Evolutionary conservation across 2,113 vertebrate species (phyloP).

Genomic region (Fregetta grallaria): DNA sequence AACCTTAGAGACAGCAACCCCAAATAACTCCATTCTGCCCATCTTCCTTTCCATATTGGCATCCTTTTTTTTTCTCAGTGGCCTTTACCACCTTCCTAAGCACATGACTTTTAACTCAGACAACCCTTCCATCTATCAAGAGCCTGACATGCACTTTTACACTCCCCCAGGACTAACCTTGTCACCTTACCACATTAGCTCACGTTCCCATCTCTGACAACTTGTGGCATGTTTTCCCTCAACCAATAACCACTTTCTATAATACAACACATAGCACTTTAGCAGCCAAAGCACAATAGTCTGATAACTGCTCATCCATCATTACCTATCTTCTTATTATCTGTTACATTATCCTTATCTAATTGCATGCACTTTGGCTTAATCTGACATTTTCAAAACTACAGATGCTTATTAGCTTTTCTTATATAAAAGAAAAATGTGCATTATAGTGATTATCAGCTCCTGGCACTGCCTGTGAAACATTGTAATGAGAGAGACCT

Average conservation of each 20-base stretch:
- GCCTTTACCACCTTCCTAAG: background rate
- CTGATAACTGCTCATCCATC: background rate
- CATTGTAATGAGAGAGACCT: constrained; percentile 21
- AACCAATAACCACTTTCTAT: background rate
- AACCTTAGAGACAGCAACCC: background rate
- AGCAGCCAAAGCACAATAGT: constrained; percentile 1
- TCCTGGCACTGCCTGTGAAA: background rate
- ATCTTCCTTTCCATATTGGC: background rate
- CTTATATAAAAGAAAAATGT: constrained; percentile 22
- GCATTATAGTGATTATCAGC: constrained; percentile 24
- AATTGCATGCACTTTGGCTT: constrained; percentile 38
- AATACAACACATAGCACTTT: background rate
- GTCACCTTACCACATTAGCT: background rate
- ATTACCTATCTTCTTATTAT: constrained; percentile 1
- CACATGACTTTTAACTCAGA: background rate
- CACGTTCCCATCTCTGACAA: background rate
- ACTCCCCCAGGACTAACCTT: background rate
- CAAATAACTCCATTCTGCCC: background rate
- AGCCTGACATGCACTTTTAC: background rate
- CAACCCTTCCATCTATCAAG: background rate
- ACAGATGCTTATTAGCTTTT: constrained; percentile 37
- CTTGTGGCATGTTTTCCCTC: background rate
- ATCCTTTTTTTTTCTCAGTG: background rate
- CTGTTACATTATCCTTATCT: constrained; percentile 41
- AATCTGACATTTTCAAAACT: constrained; percentile 17